Base-by-base conservation (phyloP, 2,888 invertebrate species). In the Theristus sp. region DNA sequence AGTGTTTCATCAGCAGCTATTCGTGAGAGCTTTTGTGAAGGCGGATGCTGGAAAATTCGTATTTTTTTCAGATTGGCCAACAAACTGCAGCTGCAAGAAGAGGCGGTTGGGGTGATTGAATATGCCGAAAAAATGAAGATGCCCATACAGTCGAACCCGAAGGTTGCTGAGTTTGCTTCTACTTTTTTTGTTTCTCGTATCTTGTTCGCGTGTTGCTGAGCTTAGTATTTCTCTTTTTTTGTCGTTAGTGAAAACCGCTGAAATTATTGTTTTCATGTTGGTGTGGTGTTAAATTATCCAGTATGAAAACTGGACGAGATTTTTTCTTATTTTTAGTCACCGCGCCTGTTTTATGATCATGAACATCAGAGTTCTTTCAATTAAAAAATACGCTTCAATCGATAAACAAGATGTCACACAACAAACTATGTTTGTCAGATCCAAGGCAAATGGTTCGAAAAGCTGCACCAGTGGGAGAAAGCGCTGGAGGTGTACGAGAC, bases 61-160 rank as follows among this genome's bases (percentile, higher is more conserved):
- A n/a, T 1, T 22, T 30, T 46, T 68, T 86, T 86, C 56, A 78
- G 78, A 64, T 96, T 96, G 64, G 98, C 98, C 74, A 98, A 98
- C 74, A 96, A 98, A 75, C 78, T 99, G 30, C 94, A 96, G 73
- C 94, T 96, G 72, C 89, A 93, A 64, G 98, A 98, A 75, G 94
- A 96, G 0, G 96, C 98, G 0, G 88, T 89, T 70, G 96, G 96
- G 60, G 79, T 80, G 1, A 69, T 98, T 2, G 86, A 88, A 70
- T 85, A 88, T 71, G 90, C 90, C 1, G 67, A 69, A 56, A 54
- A 62, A 49, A 60, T 64, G 26, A 56, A 62, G 13, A 67, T 70
- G 64, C 57, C 61, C 61, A 65, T 64, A 27, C 49, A 49, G 49
- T 27, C 54, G 2, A 54, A 26, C 24, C 10, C 52, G 22, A 52